Evolutionary conservation across 2,113 vertebrate genomes (phyloP).

Genomic region (Cephalopterus ornatus): DNA sequence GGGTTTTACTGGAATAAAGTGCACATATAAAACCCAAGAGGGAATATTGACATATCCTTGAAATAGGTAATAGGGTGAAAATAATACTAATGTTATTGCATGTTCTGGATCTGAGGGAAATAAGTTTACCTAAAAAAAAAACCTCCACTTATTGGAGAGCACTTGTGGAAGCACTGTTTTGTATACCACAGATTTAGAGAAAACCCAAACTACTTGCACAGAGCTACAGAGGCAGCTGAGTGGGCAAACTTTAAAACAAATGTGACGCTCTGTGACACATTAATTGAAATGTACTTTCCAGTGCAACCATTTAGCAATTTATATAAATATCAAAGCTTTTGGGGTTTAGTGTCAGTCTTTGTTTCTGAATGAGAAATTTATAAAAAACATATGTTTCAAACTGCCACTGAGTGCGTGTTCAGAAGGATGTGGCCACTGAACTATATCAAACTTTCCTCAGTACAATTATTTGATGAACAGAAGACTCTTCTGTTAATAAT

Average conservation of each 20-base stretch:
- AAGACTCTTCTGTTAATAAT: conserved; percentile 62
- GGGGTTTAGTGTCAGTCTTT: conserved; percentile 77
- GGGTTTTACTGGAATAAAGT: conserved; percentile 15
- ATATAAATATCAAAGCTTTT: conserved; percentile 83
- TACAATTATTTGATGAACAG: conserved; percentile 52
- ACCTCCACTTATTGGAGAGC: not conserved
- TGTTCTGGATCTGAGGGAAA: conserved; percentile 23
- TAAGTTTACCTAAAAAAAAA: conserved; percentile 56
- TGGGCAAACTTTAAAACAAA: conserved; percentile 39
- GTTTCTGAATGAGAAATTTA: conserved; percentile 82
- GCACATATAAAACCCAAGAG: conserved; percentile 32
- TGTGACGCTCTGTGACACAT: conserved; percentile 77
- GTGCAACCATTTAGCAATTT: conserved; percentile 80
- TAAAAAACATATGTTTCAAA: conserved; percentile 87
- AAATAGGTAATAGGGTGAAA: not conserved
- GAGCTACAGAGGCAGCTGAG: conserved; percentile 32
- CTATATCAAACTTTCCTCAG: conserved; percentile 65
- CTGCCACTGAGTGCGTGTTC: conserved; percentile 78
- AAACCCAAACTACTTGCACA: conserved; percentile 35
- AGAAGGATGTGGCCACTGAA: conserved; percentile 69
- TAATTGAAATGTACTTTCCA: conserved; percentile 89
- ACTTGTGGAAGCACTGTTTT: conserved; percentile 10
- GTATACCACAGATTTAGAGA: not conserved
- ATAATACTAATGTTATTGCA: conserved; percentile 27
- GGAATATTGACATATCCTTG: not conserved